Evolutionary conservation across 64 coral and sea anemone genomes (phyloP), one percentile per base, ranked within the genome.

Genomic region (Hydrozoanthus tunicans): DNA sequence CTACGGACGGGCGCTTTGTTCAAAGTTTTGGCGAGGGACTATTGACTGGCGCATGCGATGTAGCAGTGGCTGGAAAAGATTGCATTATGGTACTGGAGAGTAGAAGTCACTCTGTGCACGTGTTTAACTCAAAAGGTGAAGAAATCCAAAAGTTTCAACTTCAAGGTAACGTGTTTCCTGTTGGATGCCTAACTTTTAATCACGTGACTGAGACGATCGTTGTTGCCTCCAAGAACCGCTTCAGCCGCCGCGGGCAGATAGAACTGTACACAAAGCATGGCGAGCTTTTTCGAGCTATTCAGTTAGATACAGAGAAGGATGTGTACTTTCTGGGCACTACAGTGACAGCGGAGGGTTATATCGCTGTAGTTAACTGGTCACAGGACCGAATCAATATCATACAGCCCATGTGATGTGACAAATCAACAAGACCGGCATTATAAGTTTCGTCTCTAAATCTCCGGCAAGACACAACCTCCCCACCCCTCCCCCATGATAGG

Each of bases 301-400:
- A 93, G 6, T 12, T 70, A 4, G 74, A 75, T 6, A 79, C 77
- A 11, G 91, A 93, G n/a, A 88, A 58, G 55, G 66, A 65, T 51
- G 66, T 70, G 7, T 79, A 89, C 62, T 69, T 88, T 9, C 92
- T 88, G 59, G 86, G 69, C 7, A 78, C 86, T 70, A 79, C 83
- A 15, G 76, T 71, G 56, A 89, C 83, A 23, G n/a, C n/a, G 23
- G 92, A 93, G 6, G 83, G 83, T 72, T 62, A 13, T 51, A 89
- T 93, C 52, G 84, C 92, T 10, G 15, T 93, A 12, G 83, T 93
- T 14, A 85, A 66, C 78, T 85, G 83, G 64, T 88, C 59, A 54
- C 64, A 62, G 3, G 92, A 88, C 27, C 57, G 79, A 80, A 53
- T 88, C 13, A 88, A 88, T 73, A 74, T 88, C 14, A n/a, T 88